These are phyloP conservation scores for Phortica variegata DNA, from an alignment of 1,140 invertebrate species.

Conservation along the genomic window DNA sequence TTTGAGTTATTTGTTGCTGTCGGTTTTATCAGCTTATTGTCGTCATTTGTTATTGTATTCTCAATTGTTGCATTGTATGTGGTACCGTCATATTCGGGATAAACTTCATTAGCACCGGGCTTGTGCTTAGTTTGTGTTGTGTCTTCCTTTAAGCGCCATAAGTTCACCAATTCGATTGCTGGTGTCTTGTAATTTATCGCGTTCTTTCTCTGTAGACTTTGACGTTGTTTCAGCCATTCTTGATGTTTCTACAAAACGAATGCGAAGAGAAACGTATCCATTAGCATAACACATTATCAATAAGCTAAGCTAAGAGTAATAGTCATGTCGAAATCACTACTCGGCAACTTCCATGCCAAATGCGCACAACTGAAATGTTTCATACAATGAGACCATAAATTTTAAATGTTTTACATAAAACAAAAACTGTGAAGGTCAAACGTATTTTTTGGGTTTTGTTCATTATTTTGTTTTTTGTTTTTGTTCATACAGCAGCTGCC, in stretches of 20 bases:
- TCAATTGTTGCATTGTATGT: conserved; percentile 4
- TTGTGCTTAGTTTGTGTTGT: conserved; percentile 17
- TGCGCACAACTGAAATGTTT: neutral
- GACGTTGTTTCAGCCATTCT: conserved; percentile 43
- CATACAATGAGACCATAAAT: neutral
- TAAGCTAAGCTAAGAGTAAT: too few species aligned
- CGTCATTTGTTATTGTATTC: neutral
- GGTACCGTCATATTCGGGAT: conserved; percentile 34
- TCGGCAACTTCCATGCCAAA: neutral
- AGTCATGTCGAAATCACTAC: too few species aligned
- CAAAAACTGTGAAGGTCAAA: too few species aligned
- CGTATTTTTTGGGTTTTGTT: too few species aligned
- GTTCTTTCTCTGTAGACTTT: conserved; percentile 26
- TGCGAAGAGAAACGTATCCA: neutral
- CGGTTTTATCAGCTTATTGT: conserved; percentile 4
- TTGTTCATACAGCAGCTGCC: too few species aligned
- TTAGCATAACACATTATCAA: too few species aligned
- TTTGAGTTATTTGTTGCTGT: conserved; percentile 5
- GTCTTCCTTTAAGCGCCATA: conserved; percentile 38
- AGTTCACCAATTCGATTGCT: conserved; percentile 33
- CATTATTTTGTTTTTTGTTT: too few species aligned
- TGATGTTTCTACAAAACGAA: conserved; percentile 41
- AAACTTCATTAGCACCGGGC: conserved; percentile 39
- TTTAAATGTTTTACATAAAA: neutral
- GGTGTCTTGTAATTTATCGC: conserved; percentile 16